Evolutionary conservation across 2,888 invertebrate genomes (phyloP), one percentile per base, ranked within the genome.

Genomic region (Drosophila dives): DNA sequence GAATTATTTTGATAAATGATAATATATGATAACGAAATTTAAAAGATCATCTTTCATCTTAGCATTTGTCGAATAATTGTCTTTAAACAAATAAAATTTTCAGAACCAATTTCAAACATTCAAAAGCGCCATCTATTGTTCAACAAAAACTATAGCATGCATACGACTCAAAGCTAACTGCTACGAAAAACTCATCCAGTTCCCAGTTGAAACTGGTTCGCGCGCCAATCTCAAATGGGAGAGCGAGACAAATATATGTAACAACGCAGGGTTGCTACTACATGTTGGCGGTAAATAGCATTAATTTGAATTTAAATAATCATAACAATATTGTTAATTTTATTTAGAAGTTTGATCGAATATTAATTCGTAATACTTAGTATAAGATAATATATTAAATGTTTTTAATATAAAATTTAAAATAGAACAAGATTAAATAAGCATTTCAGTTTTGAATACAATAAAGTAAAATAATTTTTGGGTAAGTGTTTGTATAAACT

Each of bases 401-500:
- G 17, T 3, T 29, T 38, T 23, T 15, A 29, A 38, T 20, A 42
- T 11, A 0, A 17, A 32, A 4, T 40, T 36, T 10, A 34, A 48
- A 23, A 15, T 11, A 15, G 1, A 23, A 15, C 0, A 29, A 33
- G 20, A 6, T 51, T 4, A 11, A 34, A 54, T 26, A 33, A 11
- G 12, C 33, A 29, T 12, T 40, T 49, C 12, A 15, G 23, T 23
- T 15, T 23, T 15, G 26, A 45, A 8, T 8, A 15, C 20, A 45
- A 15, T 45, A 23, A 6, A 11, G 20, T n/a, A 23, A n/a, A 59
- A 66, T 77, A 67, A 61, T 77, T 59, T 58, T 50, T 40, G 23
- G 72, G 48, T 59, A 62, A 62, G 38, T 26, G 23, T 62, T 42
- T 34, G 23, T 20, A 29, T 12, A 5, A 33, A 23, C 29, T 45